phyloP scores from a whole-genome alignment of 2,797 vertebrate species.

The Sciaenops ocellatus region DNA sequence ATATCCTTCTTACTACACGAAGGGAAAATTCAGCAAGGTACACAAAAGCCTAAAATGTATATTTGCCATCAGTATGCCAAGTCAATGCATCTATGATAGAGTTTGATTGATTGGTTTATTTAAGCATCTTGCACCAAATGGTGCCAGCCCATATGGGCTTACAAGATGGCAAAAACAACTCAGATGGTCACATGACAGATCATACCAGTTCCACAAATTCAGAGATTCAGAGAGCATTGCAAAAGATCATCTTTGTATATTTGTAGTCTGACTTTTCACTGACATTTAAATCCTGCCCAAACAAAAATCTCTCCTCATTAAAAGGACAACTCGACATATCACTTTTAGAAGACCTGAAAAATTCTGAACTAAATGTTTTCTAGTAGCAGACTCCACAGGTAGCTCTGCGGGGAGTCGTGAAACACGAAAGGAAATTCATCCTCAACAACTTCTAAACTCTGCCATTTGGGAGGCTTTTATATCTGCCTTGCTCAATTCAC shows the following conservation, averaged over 20 bases:
- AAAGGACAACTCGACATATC: not conserved
- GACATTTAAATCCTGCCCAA: not conserved
- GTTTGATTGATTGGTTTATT: slow-evolving; percentile 5
- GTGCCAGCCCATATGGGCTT: not conserved
- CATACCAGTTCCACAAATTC: not conserved
- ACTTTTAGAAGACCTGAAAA: not conserved
- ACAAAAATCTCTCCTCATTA: not conserved
- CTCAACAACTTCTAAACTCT: not conserved
- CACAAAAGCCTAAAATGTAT: not conserved
- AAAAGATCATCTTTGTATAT: not conserved
- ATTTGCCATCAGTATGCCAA: not conserved
- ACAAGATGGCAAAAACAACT: not conserved
- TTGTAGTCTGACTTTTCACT: not conserved
- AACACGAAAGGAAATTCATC: not conserved
- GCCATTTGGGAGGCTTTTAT: not conserved
- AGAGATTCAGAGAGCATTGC: not conserved
- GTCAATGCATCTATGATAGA: not conserved
- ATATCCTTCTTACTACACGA: not conserved
- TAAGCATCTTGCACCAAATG: not conserved
- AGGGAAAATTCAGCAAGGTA: not conserved
- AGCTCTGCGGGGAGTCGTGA: not conserved
- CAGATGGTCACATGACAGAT: not conserved
- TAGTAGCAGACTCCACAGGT: not conserved
- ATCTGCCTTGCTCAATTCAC: not conserved
- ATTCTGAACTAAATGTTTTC: not conserved